phyloP scores from a whole-genome alignment of 2,797 vertebrate species.

The Microctenopoma stevenorrisi region DNA sequence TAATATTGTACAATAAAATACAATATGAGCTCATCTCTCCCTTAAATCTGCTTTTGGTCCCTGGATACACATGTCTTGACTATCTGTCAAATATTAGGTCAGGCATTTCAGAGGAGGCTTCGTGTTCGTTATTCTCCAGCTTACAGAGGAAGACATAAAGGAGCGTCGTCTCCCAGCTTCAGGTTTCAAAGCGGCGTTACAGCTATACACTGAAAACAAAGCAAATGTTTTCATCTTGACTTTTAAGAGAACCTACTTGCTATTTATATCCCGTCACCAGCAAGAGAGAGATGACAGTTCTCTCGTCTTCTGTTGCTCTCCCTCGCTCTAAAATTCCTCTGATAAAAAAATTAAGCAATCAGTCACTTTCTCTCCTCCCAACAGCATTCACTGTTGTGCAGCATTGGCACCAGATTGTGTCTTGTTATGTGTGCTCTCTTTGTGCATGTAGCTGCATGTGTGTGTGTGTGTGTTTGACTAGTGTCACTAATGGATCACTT shows the following conservation, averaged over 20 bases:
- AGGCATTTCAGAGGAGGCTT: conserved; percentile 62
- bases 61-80: conserved; percentile 62
- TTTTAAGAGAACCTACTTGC: conserved; percentile 80
- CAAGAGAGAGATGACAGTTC: conserved; percentile 73
- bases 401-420: conserved; percentile 13
- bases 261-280: conserved; percentile 78
- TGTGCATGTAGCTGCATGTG: conserved; percentile 7
- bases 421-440: background rate
- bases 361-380: conserved; percentile 52
- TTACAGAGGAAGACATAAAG: conserved; percentile 69
- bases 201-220: conserved; percentile 74
- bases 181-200: conserved; percentile 71
- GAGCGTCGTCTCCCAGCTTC: conserved; percentile 62
- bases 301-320: conserved; percentile 37
- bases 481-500: conserved; percentile 50
- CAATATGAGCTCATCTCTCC: conserved; percentile 48
- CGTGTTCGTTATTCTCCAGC: conserved; percentile 62
- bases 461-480: conserved; percentile 15
- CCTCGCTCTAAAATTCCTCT: conserved; percentile 47
- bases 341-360: conserved; percentile 68
- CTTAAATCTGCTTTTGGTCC: conserved; percentile 56
- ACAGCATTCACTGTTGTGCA: conserved; percentile 27
- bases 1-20: conserved; percentile 46
- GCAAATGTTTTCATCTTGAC: conserved; percentile 79
- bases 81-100: conserved; percentile 79